phyloP scores from a whole-genome alignment of 1,140 invertebrate species.

The Ceratitis capitata region DNA sequence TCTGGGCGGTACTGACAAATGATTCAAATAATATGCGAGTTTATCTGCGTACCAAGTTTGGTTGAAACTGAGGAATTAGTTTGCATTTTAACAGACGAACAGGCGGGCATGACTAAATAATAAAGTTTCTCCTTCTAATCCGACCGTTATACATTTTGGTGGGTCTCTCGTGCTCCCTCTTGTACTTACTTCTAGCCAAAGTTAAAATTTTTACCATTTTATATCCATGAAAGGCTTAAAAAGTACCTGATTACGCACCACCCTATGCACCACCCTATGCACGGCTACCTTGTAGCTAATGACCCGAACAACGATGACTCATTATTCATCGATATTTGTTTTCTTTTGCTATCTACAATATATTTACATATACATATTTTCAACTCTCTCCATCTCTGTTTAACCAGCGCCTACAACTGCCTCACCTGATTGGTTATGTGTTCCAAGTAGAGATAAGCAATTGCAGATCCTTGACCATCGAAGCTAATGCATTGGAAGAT shows the following conservation, averaged over 20 bases:
- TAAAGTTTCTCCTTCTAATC: no score
- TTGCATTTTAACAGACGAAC: not conserved
- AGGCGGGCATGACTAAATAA: not conserved
- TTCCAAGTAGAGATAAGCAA: slow-evolving; percentile 57
- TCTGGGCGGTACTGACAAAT: no score
- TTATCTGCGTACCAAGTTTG: no score
- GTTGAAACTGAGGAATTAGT: not conserved
- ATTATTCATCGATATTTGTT: not conserved
- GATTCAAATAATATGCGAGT: no score
- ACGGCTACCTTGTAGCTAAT: not conserved
- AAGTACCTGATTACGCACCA: no score
- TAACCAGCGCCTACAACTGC: slow-evolving; percentile 54
- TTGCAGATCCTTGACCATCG: slow-evolving; percentile 53
- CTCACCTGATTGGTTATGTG: slow-evolving; percentile 50
- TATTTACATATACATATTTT: not conserved
- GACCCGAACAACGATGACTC: not conserved
- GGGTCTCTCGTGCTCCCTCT: no score
- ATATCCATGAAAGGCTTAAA: not conserved
- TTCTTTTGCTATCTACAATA: not conserved
- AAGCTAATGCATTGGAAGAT: slow-evolving; percentile 59
- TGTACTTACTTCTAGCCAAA: no score
- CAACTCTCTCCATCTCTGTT: not conserved
- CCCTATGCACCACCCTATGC: not conserved
- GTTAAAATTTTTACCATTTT: no score
- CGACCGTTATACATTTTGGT: no score